Evolutionary conservation across 2,113 vertebrate species (phyloP).

Genomic region (Festucalex cinctus): DNA sequence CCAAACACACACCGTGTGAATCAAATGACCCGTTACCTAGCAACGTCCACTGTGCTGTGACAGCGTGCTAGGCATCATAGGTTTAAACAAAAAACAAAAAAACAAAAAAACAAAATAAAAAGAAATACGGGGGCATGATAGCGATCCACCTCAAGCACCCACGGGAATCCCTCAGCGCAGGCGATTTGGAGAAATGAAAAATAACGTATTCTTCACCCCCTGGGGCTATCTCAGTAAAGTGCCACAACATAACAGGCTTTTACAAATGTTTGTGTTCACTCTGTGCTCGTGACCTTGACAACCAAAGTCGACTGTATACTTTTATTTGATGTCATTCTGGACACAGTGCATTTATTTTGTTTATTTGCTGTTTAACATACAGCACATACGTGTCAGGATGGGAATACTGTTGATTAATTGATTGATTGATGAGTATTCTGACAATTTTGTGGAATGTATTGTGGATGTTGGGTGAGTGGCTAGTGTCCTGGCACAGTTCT

Average conservation of each 20-base stretch:
- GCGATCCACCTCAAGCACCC: constrained; percentile 13
- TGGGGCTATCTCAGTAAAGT: constrained; percentile 27
- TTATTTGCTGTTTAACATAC: not conserved
- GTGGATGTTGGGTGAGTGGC: no score
- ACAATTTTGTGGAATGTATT: no score
- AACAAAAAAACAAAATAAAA: no score
- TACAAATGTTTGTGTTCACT: constrained; percentile 24
- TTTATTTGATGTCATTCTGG: not conserved
- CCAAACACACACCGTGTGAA: constrained; percentile 9
- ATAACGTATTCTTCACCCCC: constrained; percentile 30
- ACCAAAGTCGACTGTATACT: constrained; percentile 9
- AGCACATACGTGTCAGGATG: no score
- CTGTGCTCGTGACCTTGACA: constrained; percentile 9
- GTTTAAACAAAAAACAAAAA: not conserved
- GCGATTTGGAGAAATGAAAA: constrained; percentile 23
- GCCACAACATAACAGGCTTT: constrained; percentile 39
- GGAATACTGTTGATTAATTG: no score
- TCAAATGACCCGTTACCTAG: constrained; percentile 25
- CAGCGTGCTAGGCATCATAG: no score
- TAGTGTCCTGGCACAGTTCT: no score
- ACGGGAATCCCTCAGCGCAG: constrained; percentile 23
- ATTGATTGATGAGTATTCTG: no score
- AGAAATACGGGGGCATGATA: not conserved
- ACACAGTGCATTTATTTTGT: not conserved
- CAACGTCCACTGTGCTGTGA: constrained; percentile 12